Base-by-base conservation (phyloP, 1,140 invertebrate species). In the Pissodes strobi region DNA sequence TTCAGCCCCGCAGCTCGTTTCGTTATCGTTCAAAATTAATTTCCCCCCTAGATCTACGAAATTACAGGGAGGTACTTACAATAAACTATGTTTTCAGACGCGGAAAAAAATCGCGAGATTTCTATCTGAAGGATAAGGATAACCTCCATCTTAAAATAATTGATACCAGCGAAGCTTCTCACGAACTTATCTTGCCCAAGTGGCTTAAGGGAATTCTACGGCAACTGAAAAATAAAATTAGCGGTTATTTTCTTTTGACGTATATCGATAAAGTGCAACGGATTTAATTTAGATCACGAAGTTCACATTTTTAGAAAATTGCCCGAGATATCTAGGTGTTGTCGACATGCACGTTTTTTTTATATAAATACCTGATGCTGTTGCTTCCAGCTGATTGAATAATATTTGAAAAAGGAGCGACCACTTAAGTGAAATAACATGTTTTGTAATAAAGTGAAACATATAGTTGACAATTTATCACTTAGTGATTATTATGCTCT, bases 101-200 rank as follows among this genome's bases (percentile, higher is more conserved):
- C 30, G 45, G 51, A 38, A 60, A 60, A 60, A 60, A 60, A 34
- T 34, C 45, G 37, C 45, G 46, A 60, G 57, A 60, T 60, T 60
- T 49, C 57, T 60, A 60, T 60, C 57, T 60, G 25, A 49, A 60
- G 57, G 57, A 60, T 60, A 60, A 60, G 46, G 45, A 60, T 51
- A 49, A 51, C 57, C 57, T 51, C 45, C 46, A 45, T 19, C 45
- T 60, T 60, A 60, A 60, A 49, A 60, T 60, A 60, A 60, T 60
- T 60, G 57, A 60, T 60, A 30, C 57, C 23, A 34, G 22, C 30
- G 56, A 19, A 25, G 57, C 57, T 60, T 60, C 57, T 60, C 57
- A 60, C 57, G 57, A 60, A 60, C 13, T n/a, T 48, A 12, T 46
- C 17, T 37, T 30, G 21, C 27, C 13, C 17, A 41, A 25, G 21